These are phyloP conservation scores for Oncorhynchus mykiss DNA, from an alignment of 2,113 vertebrate species.

Conservation along the genomic window DNA sequence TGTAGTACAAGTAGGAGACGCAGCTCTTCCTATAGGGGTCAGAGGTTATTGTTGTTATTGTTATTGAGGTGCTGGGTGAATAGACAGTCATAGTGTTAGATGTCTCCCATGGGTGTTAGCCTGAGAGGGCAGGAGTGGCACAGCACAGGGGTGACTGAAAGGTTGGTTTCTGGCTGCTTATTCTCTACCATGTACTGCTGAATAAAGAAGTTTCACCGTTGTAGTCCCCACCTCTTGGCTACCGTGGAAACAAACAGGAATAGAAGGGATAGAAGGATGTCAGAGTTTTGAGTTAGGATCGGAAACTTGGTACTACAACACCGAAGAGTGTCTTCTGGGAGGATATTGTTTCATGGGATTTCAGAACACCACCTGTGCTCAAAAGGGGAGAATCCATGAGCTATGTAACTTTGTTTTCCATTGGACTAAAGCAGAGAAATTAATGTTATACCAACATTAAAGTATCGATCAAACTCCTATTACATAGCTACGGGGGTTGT, in stretches of 20 bases:
- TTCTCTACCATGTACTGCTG: conserved; percentile 28
- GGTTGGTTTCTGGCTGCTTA: conserved; percentile 18
- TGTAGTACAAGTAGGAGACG: neutral
- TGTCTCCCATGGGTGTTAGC: neutral
- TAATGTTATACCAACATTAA: conserved; percentile 40
- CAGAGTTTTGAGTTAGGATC: conserved; percentile 35
- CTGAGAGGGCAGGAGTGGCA: conserved; percentile 13
- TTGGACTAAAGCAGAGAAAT: conserved; percentile 42
- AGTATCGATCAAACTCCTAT: conserved; percentile 56
- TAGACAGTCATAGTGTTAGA: neutral
- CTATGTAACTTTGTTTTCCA: conserved; percentile 51
- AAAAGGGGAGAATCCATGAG: conserved; percentile 57
- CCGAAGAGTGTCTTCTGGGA: conserved; percentile 1
- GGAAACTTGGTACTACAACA: conserved; percentile 46
- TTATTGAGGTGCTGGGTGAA: conserved; percentile 4
- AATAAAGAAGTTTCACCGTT: conserved; percentile 9
- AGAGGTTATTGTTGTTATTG: neutral
- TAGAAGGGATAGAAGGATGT: conserved; percentile 23
- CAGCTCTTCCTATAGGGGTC: neutral
- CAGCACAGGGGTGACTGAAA: neutral
- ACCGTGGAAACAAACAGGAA: conserved; percentile 41
- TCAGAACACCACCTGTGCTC: conserved; percentile 24
- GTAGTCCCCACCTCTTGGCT: conserved; percentile 40
- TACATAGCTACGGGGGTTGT: conserved; percentile 39
- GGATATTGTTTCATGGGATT: conserved; percentile 50